Base-by-base conservation (phyloP, 2,888 invertebrate species). In the Anaspis maculata region DNA sequence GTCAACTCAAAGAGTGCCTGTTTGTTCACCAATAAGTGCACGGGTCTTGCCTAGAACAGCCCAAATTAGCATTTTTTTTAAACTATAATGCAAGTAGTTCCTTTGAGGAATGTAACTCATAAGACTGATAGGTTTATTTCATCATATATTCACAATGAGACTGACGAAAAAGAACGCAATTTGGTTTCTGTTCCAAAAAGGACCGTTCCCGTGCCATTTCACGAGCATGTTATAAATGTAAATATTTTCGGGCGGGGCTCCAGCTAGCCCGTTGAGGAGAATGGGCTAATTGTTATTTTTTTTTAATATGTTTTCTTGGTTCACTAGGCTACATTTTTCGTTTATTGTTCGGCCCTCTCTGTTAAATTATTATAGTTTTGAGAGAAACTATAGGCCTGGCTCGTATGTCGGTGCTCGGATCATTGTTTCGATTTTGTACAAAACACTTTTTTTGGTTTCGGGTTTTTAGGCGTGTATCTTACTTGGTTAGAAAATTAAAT, bases 81-180 rank as follows among this genome's bases (percentile, higher is more conserved):
- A n/a, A n/a, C n/a, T n/a, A n/a, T n/a, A n/a, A n/a, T 61, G 58
- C 59, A 59, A 58, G 58, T 60, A 60, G 58, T 59, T 58, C 61
- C 60, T 57, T 48, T 41, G 32, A 45, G 57, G 60, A 54, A 56
- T 53, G 61, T 51, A 61, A 61, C 61, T 57, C 51, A 59, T 62
- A 63, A 64, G 64, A 64, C 64, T 64, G 64, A 64, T 59, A 59
- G 58, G 47, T 55, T 56, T 52, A 56, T 48, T 49, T 52, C 49
- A n/a, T n/a, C n/a, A n/a, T n/a, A n/a, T 48, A 48, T 46, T 45
- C 39, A 47, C 38, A 44, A 42, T 40, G 36, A 40, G 40, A 40
- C 40, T 40, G 40, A 39, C 32, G 12, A 27, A 24, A 14, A 30
- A 27, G 27, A 36, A n/a, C n/a, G 40, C 29, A 39, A 43, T 39